Base-by-base conservation (phyloP, 2,113 vertebrate genomes). In the Trogon melanurus region DNA sequence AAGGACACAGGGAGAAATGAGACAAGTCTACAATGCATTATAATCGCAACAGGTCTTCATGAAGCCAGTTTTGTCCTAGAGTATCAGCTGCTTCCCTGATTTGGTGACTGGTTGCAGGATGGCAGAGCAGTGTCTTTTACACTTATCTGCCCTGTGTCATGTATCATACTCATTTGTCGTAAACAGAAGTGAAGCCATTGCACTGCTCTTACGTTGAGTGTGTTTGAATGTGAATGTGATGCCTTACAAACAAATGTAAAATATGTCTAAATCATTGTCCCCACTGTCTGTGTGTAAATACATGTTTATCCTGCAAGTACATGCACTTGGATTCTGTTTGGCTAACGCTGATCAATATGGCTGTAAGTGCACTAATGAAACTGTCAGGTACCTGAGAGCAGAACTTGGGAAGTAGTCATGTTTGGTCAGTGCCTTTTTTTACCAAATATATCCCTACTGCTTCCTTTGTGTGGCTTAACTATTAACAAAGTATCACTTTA, bases 61-160 rank as follows among this genome's bases (percentile, higher is more conserved):
- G 6, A 91, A 73, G 5, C 13, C 27, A 58, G 9, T 75, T 45
- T 85, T 14, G 36, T 79, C 20, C 10, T 26, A 10, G 25, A 51
- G 3, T 29, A 34, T 45, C 21, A 71, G 0, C 21, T 19, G 18
- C 29, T 88, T 56, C 17, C 44, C 20, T 45, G 7, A 2, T 26
- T 3, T 80, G 38, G 25, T 91, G 20, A 73, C 62, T 50, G 30
- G 5, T 64, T 82, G 25, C 34, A 62, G 19, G 10, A 26, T 60
- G 61, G 13, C 32, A 67, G 57, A 84, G 36, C 29, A 74, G 0
- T 53, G 29, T 47, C 34, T 75, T 56, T 27, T 60, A 13, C 34
- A 2, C 8, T 64, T 74, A 15, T 1, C 44, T 4, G 5, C 4
- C 0, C 13, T 51, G 8, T 72, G 30, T 34, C 26, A 10, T 19